Percentiles rank a stretch among this genome's conserved stretches.
These are phyloP conservation scores for Melanchra persicariae DNA, from an alignment of 2,888 invertebrate genomes.

Conservation along the genomic window DNA sequence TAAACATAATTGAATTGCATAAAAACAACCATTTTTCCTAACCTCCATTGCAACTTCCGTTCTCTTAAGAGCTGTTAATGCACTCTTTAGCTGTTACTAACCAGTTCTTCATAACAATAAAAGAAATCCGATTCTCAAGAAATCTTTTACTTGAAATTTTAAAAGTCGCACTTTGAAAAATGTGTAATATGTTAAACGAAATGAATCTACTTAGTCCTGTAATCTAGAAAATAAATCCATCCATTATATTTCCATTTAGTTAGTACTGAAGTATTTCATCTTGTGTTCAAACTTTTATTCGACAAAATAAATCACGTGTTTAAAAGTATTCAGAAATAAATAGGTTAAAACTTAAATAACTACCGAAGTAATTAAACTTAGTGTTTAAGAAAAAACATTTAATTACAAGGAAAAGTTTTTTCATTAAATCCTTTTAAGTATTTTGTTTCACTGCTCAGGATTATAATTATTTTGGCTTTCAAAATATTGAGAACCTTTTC, in stretches of 20 bases:
- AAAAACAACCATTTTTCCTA: background rate
- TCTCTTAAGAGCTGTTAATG: constrained; percentile 20
- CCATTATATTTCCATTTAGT: constrained; percentile 1
- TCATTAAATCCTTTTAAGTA: constrained; percentile 44
- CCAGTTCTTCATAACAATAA: constrained; percentile 3
- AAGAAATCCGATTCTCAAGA: background rate
- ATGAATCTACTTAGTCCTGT: background rate
- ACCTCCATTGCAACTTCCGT: background rate
- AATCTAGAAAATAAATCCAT: background rate
- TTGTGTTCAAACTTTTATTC: background rate
- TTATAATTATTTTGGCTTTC: constrained; percentile 42
- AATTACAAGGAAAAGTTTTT: constrained; percentile 47
- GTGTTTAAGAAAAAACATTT: constrained; percentile 26
- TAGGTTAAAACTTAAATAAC: constrained; percentile 31
- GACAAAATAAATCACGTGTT: background rate
- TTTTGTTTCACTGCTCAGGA: constrained; percentile 34
- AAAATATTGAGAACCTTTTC: background rate
- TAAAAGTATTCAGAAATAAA: constrained; percentile 9
- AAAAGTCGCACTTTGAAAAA: background rate
- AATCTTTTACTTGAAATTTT: background rate
- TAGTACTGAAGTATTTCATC: background rate
- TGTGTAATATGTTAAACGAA: background rate
- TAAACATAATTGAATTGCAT: background rate
- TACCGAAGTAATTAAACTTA: constrained; percentile 37
- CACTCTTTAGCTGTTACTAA: background rate